These are phyloP conservation scores for Leptopilina boulardi DNA, from an alignment of 1,140 invertebrate genomes.

Conservation along the genomic window DNA sequence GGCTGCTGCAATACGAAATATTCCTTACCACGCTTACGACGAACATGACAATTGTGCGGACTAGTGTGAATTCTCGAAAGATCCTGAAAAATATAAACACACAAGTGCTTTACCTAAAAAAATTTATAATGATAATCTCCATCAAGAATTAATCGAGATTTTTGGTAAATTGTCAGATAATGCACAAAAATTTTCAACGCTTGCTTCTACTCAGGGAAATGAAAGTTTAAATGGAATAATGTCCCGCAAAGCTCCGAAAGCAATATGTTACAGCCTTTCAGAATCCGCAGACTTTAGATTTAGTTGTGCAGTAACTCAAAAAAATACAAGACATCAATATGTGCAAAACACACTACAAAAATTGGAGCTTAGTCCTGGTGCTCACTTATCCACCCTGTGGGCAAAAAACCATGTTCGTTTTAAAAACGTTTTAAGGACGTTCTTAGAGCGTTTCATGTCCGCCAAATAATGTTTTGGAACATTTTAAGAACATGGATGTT, in stretches of 20 bases:
- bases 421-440: too few relatives aligned
- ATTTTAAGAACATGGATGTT: too few relatives aligned
- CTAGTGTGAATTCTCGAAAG: not conserved
- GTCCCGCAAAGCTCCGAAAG: conserved; percentile 30
- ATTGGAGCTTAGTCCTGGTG: not conserved
- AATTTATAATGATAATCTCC: conserved; percentile 20
- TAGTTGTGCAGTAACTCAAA: conserved; percentile 21
- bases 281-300: not conserved
- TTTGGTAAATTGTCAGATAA: conserved; percentile 20
- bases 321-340: conserved; percentile 10
- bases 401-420: too few relatives aligned
- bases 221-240: conserved; percentile 26
- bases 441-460: too few relatives aligned
- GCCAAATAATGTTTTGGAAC: too few relatives aligned
- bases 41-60: conserved; percentile 36
- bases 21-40: conserved; percentile 42
- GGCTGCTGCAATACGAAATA: conserved; percentile 25
- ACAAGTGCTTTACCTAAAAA: not conserved
- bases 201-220: conserved; percentile 14
- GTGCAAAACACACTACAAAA: not conserved
- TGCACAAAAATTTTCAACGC: not conserved
- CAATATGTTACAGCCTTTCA: not conserved
- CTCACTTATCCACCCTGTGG: not conserved
- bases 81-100: conserved; percentile 9
- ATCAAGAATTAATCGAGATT: not conserved